Evolutionary conservation across 2,888 invertebrate genomes (phyloP).

Genomic region (Nomada lathburiana): DNA sequence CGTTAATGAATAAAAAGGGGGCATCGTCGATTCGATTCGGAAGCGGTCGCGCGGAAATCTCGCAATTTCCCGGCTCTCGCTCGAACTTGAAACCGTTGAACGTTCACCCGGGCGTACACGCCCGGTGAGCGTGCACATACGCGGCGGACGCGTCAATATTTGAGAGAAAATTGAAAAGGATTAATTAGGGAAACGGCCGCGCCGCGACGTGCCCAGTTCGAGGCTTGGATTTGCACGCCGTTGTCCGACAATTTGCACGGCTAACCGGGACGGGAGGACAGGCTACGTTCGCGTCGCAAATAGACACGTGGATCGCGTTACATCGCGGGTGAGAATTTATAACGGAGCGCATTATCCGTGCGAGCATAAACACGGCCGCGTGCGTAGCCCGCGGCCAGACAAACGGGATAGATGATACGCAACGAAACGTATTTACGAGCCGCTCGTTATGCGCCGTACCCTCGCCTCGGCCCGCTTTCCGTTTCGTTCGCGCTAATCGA

Average conservation of each 20-base stretch:
- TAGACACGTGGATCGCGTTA: conserved; percentile 59
- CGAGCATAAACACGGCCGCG: conserved; percentile 48
- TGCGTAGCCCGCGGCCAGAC: conserved; percentile 34
- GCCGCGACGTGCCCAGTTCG: conserved; percentile 58
- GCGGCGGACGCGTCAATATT: conserved; percentile 64
- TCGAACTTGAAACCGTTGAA: conserved; percentile 16
- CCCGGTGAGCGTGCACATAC: not conserved
- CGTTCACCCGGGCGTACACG: conserved; percentile 13
- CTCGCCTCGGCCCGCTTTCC: conserved; percentile 32
- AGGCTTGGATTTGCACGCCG: conserved; percentile 46
- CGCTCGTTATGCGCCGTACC: conserved; percentile 35
- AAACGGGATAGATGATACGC: conserved; percentile 38
- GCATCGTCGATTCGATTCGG: conserved; percentile 50
- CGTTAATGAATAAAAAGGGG: conserved; percentile 60
- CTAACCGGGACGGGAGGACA: too few relatives aligned
- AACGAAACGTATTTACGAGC: conserved; percentile 44
- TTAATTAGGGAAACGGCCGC: conserved; percentile 68
- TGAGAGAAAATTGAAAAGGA: conserved; percentile 72
- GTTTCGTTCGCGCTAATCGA: conserved; percentile 49
- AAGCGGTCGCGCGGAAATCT: conserved; percentile 44
- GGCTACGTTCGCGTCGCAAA: conserved; percentile 45
- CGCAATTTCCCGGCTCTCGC: conserved; percentile 52
- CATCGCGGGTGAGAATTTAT: conserved; percentile 55
- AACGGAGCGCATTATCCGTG: conserved; percentile 58
- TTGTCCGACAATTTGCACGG: conserved; percentile 2